Percentiles rank a stretch among this genome's conserved stretches.
Conservation (phyloP, 2,888 invertebrate species). For the Drosophila basisetae region DNA sequence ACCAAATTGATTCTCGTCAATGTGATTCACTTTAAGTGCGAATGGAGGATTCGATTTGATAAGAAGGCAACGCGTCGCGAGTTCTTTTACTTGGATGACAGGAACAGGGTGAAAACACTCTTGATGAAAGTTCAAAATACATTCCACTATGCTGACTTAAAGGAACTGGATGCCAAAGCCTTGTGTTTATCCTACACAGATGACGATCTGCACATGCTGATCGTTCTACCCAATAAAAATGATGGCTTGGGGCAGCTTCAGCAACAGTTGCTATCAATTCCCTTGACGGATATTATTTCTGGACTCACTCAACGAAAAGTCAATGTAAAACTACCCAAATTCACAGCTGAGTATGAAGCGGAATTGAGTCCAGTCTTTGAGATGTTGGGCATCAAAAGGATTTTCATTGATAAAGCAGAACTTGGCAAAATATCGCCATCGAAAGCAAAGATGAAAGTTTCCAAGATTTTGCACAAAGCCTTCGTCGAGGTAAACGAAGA, state of each 20-base stretch:
- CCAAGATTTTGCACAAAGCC: conserved; percentile 92
- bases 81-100: conserved; percentile 87
- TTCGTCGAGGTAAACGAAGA: conserved; percentile 94
- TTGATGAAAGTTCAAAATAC: conserved; percentile 88
- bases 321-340: conserved; percentile 89
- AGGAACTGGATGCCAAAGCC: conserved; percentile 68
- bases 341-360: conserved; percentile 85
- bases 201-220: conserved; percentile 89
- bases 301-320: conserved; percentile 84
- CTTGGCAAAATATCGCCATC: conserved; percentile 87
- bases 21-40: conserved; percentile 93
- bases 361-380: conserved; percentile 39
- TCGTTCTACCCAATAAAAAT: conserved; percentile 89
- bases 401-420: conserved; percentile 87
- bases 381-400: conserved; percentile 89
- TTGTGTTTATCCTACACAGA: conserved; percentile 90
- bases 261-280: conserved; percentile 86
- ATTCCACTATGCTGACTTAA: conserved; percentile 58
- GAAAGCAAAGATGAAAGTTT: conserved; percentile 86
- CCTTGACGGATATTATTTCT: conserved; percentile 87
- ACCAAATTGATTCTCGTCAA: conserved; percentile 91
- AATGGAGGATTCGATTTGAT: conserved; percentile 90
- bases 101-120: conserved; percentile 85
- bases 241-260: conserved; percentile 88
- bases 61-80: conserved; percentile 85